Conservation (phyloP, 2,888 invertebrate genomes). For the Euphydryas editha region DNA sequence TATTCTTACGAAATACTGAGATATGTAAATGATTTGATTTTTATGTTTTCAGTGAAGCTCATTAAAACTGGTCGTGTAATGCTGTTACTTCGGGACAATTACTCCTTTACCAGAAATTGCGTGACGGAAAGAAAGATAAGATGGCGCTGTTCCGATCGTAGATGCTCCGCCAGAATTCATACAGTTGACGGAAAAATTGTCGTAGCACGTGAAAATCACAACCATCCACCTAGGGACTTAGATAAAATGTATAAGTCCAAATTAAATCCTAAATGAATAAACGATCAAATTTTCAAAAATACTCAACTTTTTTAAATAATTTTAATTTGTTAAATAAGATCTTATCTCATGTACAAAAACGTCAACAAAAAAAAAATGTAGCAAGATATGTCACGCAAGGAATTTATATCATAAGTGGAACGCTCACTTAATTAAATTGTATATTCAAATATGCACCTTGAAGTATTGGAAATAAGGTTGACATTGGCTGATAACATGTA, state of each 20-base stretch:
- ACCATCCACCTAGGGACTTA: constrained; percentile 33
- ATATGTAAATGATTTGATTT: neutral
- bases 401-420: too few relatives aligned
- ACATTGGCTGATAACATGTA: too few relatives aligned
- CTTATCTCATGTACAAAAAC: too few relatives aligned
- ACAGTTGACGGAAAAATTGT: constrained; percentile 44
- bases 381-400: too few relatives aligned
- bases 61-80: constrained; percentile 38
- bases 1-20: too few relatives aligned
- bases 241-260: constrained; percentile 14
- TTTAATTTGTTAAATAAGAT: too few relatives aligned
- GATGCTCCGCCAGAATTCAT: constrained; percentile 52
- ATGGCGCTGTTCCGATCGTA: constrained; percentile 52
- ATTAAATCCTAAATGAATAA: neutral
- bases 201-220: constrained; percentile 39
- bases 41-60: constrained; percentile 32
- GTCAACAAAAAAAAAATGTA: too few relatives aligned
- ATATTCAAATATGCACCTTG: too few relatives aligned
- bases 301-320: too few relatives aligned
- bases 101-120: constrained; percentile 45
- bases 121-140: constrained; percentile 46
- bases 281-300: too few relatives aligned
- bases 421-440: too few relatives aligned
- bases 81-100: constrained; percentile 48
- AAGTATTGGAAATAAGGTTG: too few relatives aligned